phyloP scores from a whole-genome alignment of 1,140 invertebrate genomes.

The Druon quercuslanigerum region DNA sequence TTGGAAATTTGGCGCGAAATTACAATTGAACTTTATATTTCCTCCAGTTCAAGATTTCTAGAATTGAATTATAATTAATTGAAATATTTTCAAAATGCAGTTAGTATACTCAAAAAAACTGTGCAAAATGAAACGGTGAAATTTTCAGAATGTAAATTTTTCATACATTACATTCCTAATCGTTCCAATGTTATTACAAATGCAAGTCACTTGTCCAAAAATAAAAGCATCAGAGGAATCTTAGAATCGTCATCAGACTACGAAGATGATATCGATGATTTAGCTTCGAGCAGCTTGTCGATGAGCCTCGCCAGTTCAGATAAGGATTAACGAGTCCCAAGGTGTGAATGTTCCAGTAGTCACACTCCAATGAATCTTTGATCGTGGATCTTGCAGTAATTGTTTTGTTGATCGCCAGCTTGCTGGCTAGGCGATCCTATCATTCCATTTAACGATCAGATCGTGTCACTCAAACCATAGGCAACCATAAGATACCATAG shows the following conservation, averaged over 20 bases:
- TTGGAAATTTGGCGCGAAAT: too few relatives aligned
- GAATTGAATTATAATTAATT: too few relatives aligned
- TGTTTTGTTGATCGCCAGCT: slow-evolving; percentile 11
- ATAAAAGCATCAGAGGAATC: too few relatives aligned
- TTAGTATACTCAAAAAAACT: too few relatives aligned
- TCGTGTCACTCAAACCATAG: neutral
- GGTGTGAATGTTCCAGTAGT: slow-evolving; percentile 12
- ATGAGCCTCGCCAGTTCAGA: neutral
- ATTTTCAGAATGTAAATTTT: too few relatives aligned
- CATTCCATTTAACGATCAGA: slow-evolving; percentile 13
- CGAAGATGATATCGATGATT: neutral
- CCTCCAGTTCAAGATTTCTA: too few relatives aligned
- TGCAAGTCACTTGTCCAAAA: too few relatives aligned
- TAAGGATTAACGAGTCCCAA: neutral
- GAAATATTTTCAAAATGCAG: too few relatives aligned
- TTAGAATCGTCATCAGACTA: neutral
- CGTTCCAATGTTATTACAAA: too few relatives aligned
- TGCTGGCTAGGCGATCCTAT: slow-evolving; percentile 7
- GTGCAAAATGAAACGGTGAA: neutral
- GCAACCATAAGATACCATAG: too few relatives aligned
- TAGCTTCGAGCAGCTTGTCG: neutral
- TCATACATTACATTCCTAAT: too few relatives aligned
- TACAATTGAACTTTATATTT: too few relatives aligned
- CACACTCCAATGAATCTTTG: slow-evolving; percentile 13
- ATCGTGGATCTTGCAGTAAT: slow-evolving; percentile 18